Conservation (phyloP, 2,113 vertebrate genomes). For the Atherinomorus stipes region DNA sequence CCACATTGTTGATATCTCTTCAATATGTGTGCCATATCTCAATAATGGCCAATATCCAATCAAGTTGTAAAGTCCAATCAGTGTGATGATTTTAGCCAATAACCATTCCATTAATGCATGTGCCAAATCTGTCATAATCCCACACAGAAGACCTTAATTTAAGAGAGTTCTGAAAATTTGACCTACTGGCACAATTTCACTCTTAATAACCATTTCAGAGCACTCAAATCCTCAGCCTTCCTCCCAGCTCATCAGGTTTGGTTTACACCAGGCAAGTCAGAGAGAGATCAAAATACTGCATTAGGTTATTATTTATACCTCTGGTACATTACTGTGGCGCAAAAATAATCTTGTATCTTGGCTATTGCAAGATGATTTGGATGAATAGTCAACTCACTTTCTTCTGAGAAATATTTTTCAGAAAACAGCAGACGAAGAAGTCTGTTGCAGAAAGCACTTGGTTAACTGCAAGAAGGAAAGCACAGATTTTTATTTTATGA, state of each 20-base stretch:
- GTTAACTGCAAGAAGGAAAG: too few relatives aligned
- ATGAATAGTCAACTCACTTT: too few relatives aligned
- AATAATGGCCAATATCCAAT: constrained; percentile 32
- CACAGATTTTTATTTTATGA: too few relatives aligned
- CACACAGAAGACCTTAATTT: constrained; percentile 21
- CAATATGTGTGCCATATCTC: constrained; percentile 5
- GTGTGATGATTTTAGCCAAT: constrained; percentile 40
- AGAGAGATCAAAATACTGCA: neutral
- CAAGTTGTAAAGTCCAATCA: constrained; percentile 36
- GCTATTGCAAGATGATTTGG: too few relatives aligned
- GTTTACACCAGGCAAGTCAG: neutral
- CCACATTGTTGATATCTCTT: neutral
- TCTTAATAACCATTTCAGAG: constrained; percentile 1
- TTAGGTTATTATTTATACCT: too few relatives aligned
- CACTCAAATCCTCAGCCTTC: constrained; percentile 1
- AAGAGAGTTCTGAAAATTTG: constrained; percentile 28
- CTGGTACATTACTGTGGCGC: too few relatives aligned
- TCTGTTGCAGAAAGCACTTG: too few relatives aligned
- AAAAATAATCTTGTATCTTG: too few relatives aligned
- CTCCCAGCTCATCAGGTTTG: neutral
- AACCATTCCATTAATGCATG: constrained; percentile 54
- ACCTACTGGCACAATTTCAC: constrained; percentile 15
- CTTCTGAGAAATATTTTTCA: too few relatives aligned
- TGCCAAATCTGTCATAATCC: constrained; percentile 42
- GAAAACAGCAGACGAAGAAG: too few relatives aligned